These are phyloP conservation scores for Drosophila fuyamai DNA, from an alignment of 1,140 invertebrate species.

Conservation along the genomic window DNA sequence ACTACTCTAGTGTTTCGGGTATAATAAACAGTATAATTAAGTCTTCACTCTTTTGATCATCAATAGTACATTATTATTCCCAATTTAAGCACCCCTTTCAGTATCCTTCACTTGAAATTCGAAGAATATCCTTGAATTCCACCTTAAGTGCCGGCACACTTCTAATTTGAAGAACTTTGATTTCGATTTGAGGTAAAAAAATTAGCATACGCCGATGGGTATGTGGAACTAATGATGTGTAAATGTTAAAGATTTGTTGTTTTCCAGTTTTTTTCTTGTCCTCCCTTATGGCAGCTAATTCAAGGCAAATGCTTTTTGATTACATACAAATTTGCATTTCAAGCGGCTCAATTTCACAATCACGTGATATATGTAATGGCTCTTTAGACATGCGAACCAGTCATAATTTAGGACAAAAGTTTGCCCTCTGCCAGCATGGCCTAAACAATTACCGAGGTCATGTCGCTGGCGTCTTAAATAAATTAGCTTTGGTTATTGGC, in stretches of 20 bases:
- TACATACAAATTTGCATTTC: conserved; percentile 39
- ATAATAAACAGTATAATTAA: too few relatives aligned
- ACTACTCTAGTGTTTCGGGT: too few relatives aligned
- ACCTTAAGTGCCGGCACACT: not conserved
- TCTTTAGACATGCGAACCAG: conserved; percentile 34
- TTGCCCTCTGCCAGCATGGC: conserved; percentile 2
- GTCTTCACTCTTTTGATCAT: not conserved
- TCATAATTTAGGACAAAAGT: conserved; percentile 52
- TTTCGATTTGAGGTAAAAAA: not conserved
- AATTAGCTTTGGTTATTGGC: conserved; percentile 71
- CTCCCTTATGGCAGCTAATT: conserved; percentile 33
- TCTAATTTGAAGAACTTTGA: conserved; percentile 6
- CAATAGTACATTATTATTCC: not conserved
- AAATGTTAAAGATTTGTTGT: conserved; percentile 32
- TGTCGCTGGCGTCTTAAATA: conserved; percentile 72
- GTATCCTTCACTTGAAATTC: not conserved
- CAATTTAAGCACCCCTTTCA: not conserved
- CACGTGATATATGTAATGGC: conserved; percentile 15
- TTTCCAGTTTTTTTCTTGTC: not conserved
- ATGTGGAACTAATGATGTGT: conserved; percentile 51
- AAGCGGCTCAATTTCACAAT: conserved; percentile 14
- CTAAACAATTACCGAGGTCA: conserved; percentile 54
- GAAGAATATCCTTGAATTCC: conserved; percentile 8
- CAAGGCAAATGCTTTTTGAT: conserved; percentile 55
- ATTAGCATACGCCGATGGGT: not conserved